Evolutionary conservation across 2,888 invertebrate species (phyloP), one percentile per base, ranked within the genome.

Genomic region (Iphiclides podalirius): DNA sequence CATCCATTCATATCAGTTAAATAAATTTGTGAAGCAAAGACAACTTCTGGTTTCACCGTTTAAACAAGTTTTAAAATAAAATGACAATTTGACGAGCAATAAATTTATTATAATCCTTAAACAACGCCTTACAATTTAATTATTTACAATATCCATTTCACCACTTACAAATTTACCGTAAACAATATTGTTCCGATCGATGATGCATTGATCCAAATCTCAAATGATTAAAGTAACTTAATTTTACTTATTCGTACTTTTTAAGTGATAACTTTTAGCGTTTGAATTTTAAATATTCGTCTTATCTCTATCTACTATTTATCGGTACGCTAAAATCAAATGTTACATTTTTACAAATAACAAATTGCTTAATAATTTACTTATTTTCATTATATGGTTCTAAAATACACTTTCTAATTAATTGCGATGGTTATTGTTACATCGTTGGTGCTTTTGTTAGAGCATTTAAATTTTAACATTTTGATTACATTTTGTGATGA

Each of bases 101-200:
- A 73, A 72, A 64, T 83, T 80, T 84, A 79, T 68, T 71, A 62
- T 68, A 76, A 76, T 64, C 57, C 75, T 82, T 82, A 79, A 71
- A 65, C 72, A 78, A 78, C 70, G 61, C 43, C 70, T 72, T 75
- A 73, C 44, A 28, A 34, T 57, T 61, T 64, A 68, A 54, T 58
- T 82, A 80, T 83, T 66, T 82, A 83, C 82, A 82, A 76, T 75
- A 72, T 72, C 61, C 67, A 68, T 68, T 60, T 63, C 60, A 54
- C 61, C 58, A 64, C 37, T 46, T 46, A 46, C 57, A 64, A 52
- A 52, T 36, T 42, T 8, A 9, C 16, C 15, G 15, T 17, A 49
- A 36, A 35, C 39, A 50, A 43, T 42, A 49, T 43, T 42, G 43
- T 34, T 44, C 39, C 2, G 26, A 34, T 43, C 43, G 26, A 44